phyloP scores from a whole-genome alignment of 2,113 vertebrate species.

The Oncorhynchus tshawytscha region DNA sequence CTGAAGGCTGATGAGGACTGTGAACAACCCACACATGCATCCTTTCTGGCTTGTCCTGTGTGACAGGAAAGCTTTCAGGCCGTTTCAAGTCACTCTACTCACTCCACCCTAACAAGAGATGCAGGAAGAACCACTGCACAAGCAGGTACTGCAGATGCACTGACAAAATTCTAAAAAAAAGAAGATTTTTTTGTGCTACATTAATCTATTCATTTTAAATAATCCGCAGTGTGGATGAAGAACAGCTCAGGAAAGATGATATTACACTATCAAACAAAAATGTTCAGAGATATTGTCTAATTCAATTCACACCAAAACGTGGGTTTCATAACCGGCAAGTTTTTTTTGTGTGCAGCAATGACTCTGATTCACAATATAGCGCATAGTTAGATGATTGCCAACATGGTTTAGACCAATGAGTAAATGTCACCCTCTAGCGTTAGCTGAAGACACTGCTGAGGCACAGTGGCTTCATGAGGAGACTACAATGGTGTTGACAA shows the following conservation, averaged over 20 bases:
- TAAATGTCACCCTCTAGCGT: neutral
- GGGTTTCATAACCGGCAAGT: neutral
- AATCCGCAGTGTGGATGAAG: too few relatives aligned
- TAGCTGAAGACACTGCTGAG: neutral
- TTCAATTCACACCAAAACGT: neutral
- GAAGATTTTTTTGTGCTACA: too few relatives aligned
- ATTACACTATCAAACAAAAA: neutral
- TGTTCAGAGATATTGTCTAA: neutral
- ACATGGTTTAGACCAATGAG: neutral
- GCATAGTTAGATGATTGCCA: neutral
- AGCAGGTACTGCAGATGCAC: neutral
- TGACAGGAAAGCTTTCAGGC: neutral
- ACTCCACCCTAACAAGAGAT: neutral
- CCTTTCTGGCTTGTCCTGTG: neutral
- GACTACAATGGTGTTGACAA: too few relatives aligned
- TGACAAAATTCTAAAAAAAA: too few relatives aligned
- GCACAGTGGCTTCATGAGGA: too few relatives aligned
- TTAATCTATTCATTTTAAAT: too few relatives aligned
- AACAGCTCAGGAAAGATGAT: neutral
- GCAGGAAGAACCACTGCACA: neutral
- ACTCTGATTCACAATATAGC: neutral
- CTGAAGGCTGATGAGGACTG: neutral
- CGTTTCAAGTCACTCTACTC: too few relatives aligned
- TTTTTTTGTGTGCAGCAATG: neutral
- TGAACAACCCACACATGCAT: neutral